Evolutionary conservation across 1,140 invertebrate species (phyloP).

Genomic region (Trichonephila clavata): DNA sequence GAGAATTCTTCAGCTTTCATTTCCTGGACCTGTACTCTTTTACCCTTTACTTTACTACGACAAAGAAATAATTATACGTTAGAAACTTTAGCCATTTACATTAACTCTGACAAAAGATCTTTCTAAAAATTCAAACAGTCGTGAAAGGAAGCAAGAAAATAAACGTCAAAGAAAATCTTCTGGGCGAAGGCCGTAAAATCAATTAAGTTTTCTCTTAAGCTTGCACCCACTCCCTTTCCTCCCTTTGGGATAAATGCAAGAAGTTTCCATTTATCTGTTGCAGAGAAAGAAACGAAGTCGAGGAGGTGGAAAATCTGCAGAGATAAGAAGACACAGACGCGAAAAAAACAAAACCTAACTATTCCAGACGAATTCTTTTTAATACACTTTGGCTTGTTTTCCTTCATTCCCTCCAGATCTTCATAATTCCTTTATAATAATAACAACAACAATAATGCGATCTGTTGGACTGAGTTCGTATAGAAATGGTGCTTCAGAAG

Average conservation of each 20-base stretch:
- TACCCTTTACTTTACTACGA: too few relatives aligned
- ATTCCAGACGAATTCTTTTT: not conserved
- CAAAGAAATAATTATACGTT: not conserved
- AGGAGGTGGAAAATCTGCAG: not conserved
- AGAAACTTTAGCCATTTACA: not conserved
- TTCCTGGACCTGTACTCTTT: too few relatives aligned
- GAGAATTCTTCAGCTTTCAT: too few relatives aligned
- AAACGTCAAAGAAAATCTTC: not conserved
- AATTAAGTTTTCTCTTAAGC: not conserved
- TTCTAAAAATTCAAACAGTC: not conserved
- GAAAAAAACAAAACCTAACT: not conserved
- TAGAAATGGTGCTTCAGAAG: too few relatives aligned
- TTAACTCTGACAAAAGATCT: not conserved
- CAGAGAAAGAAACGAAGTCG: not conserved
- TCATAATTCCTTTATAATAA: too few relatives aligned
- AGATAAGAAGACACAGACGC: not conserved
- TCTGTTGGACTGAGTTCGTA: too few relatives aligned
- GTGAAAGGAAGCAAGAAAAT: not conserved
- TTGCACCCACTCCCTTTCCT: too few relatives aligned
- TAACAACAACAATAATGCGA: too few relatives aligned
- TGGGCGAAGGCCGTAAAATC: not conserved
- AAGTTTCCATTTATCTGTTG: constrained; percentile 6
- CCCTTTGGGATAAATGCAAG: not conserved
- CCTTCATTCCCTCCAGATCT: too few relatives aligned
- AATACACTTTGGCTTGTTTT: not conserved